Evolutionary conservation across 2,797 vertebrate genomes (phyloP), one percentile per base, ranked within the genome.

Genomic region (Rhinophrynus dorsalis): DNA sequence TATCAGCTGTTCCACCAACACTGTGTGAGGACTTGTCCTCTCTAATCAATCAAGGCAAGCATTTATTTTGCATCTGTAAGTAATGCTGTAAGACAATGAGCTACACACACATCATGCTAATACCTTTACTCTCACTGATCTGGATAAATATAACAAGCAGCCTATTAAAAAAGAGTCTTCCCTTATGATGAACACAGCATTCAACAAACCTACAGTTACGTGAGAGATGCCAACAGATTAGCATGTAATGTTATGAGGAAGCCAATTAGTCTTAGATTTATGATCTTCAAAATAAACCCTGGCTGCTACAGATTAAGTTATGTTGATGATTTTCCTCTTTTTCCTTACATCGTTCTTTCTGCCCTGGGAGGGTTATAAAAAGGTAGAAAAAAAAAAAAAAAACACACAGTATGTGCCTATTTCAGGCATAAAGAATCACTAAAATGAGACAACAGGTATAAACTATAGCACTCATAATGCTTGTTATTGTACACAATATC

Each of bases 61-160:
- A 20, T 27, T 56, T 48, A 29, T 45, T 63, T 57, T 63, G 60
- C 60, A 57, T 71, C 60, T 57, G 30, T 50, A 71, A 56, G 32
- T 64, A 56, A 48, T 37, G 23, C 24, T 7, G 13, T 7, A 18
- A 29, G 50, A 55, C 47, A 51, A 51, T 51, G 47, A 51, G 47
- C 47, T 27, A 51, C 24, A 51, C 47, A 51, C 38, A 47, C 55
- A 58, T 24, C 32, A 40, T 40, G 55, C 21, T 15, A 40, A 58
- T 26, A 33, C 17, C 20, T 13, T 38, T 40, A 38, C 55, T 38
- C 5, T 40, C 52, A 51, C 30, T 56, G 32, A 56, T 56, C 52
- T 56, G 30, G 13, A 24, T 40, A 58, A 58, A 58, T 40, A 35
- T 38, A 58, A 26, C 35, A 11, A 58, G 55, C 55, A 58, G 13